Percentiles rank a stretch among this genome's conserved stretches.
Conservation (phyloP, 2,888 invertebrate species). For the Aplocera efformata region DNA sequence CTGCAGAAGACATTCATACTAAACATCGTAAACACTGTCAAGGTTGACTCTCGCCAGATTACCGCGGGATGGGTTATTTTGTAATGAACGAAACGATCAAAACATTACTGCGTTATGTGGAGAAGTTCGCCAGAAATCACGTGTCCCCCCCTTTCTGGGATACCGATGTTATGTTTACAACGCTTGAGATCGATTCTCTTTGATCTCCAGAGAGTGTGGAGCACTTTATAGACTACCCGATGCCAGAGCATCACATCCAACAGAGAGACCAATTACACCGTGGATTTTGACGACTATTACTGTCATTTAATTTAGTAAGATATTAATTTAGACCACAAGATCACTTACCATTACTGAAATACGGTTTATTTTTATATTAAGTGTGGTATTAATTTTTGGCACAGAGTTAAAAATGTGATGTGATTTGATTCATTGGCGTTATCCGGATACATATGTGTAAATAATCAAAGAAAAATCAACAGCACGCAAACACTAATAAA, state of each 20-base stretch:
- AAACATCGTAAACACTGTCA: constrained; percentile 58
- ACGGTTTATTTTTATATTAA: no score
- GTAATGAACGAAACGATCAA: constrained; percentile 3
- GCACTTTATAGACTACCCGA: constrained; percentile 23
- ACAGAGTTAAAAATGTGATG: constrained; percentile 1
- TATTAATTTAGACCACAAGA: no score
- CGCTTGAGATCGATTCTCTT: constrained; percentile 38
- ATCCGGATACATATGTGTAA: constrained; percentile 21
- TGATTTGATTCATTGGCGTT: constrained; percentile 9
- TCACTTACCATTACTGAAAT: no score
- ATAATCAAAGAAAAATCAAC: constrained; percentile 20
- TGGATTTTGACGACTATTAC: not conserved
- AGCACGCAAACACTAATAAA: constrained; percentile 19
- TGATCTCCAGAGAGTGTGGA: constrained; percentile 36
- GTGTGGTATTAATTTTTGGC: not conserved
- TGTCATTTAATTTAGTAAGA: not conserved
- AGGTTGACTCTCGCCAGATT: constrained; percentile 54
- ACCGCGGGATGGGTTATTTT: constrained; percentile 36
- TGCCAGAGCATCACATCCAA: constrained; percentile 2
- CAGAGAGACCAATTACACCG: constrained; percentile 8
- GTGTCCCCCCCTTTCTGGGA: constrained; percentile 1
- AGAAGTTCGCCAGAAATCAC: constrained; percentile 2
- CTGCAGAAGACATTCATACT: constrained; percentile 68
- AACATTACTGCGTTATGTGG: not conserved
- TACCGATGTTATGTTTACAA: constrained; percentile 38